phyloP scores from a whole-genome alignment of 35 echinoderm and acorn worm genomes.

The Holothuria glaberrima region DNA sequence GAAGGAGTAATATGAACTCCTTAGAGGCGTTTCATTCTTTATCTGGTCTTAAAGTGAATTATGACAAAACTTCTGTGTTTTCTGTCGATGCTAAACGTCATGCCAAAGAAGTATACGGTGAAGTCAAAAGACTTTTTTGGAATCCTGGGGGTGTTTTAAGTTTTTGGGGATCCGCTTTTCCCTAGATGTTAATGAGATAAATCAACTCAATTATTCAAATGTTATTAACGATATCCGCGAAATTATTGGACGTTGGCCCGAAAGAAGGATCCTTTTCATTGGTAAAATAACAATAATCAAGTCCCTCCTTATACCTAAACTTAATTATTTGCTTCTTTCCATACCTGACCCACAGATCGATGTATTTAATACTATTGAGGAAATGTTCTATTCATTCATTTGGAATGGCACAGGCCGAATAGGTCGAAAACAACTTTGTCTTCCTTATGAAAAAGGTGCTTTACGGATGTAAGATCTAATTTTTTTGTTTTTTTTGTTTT shows the following conservation, averaged over 20 bases:
- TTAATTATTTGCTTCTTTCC: constrained; percentile 1
- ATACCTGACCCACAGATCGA: not conserved
- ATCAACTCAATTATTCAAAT: not conserved
- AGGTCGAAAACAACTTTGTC: constrained; percentile 4
- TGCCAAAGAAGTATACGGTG: not conserved
- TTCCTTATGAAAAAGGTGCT: not conserved
- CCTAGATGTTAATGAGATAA: not conserved
- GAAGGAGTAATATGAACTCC: no score
- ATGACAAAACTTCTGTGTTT: not conserved
- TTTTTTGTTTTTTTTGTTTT: no score
- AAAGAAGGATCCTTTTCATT: not conserved
- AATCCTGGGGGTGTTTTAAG: not conserved
- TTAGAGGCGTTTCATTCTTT: no score
- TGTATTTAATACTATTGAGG: not conserved
- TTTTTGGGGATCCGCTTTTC: not conserved
- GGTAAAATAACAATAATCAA: not conserved
- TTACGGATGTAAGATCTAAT: not conserved
- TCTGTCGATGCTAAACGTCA: not conserved
- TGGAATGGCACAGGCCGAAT: not conserved
- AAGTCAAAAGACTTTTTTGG: constrained; percentile 5
- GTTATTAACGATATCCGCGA: not conserved
- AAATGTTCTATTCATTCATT: not conserved
- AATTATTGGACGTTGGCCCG: no score
- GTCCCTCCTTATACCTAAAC: not conserved
- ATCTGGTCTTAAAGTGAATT: not conserved